phyloP scores from a whole-genome alignment of 2,113 vertebrate species.

The Microtus montanus region DNA sequence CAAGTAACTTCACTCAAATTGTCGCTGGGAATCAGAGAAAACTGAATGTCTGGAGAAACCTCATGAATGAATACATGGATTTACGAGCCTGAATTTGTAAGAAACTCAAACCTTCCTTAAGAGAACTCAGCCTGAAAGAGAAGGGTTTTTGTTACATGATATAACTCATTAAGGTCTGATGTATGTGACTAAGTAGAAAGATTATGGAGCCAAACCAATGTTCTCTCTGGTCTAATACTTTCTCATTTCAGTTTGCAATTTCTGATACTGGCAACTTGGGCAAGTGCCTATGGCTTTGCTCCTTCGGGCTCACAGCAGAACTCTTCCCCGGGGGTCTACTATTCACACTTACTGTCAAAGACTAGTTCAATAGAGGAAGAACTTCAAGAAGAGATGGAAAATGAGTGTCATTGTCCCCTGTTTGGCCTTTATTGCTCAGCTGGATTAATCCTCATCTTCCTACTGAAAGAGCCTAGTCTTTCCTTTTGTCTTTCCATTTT shows the following conservation, averaged over 20 bases:
- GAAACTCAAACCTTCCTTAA: not conserved
- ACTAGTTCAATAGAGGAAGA: not conserved
- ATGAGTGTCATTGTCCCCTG: not conserved
- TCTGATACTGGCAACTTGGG: not conserved
- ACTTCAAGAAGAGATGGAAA: not conserved
- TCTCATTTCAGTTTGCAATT: not conserved
- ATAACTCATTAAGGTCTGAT: not conserved
- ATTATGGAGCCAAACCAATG: not conserved
- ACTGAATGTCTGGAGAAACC: not conserved
- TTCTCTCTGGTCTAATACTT: not conserved
- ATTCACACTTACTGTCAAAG: not conserved
- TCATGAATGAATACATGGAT: not conserved
- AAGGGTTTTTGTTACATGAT: not conserved
- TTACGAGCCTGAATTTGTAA: not conserved
- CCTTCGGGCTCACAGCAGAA: not conserved
- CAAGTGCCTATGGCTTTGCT: not conserved
- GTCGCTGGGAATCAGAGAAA: not conserved
- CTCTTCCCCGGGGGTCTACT: not conserved
- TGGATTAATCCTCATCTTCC: not conserved
- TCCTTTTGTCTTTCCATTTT: not conserved
- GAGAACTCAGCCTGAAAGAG: not conserved
- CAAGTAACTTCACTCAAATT: not conserved
- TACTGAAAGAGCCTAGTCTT: not conserved
- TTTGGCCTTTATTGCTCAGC: not conserved
- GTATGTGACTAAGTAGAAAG: not conserved